Evolutionary conservation across 2,888 invertebrate genomes (phyloP), one percentile per base, ranked within the genome.

Genomic region (Melanargia galathea): DNA sequence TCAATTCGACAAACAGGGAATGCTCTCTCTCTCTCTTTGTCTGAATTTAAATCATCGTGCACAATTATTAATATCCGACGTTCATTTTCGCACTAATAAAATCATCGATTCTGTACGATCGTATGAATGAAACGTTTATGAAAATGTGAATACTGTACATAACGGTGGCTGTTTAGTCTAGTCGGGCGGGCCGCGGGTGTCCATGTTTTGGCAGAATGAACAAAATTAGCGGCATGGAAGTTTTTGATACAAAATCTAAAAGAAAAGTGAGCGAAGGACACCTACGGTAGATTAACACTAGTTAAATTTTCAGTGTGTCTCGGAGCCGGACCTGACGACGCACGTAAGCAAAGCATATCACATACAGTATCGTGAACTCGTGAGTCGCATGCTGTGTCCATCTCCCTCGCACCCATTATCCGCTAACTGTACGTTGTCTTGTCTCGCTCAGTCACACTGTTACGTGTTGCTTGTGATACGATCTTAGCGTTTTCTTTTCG

Each of bases 281-380:
- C 83, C 77, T 76, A 59, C 67, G 74, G 84, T 88, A 86, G 86
- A 88, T 85, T 90, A 90, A 90, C 89, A 78, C 73, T 72, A 80
- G 83, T 90, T 86, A 81, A 82, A 81, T 86, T 90, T 90, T 86
- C 90, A 90, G 90, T 90, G 90, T 86, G 83, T 81, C 79, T 90
- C 90, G 83, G 90, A 88, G 79, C 88, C 90, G 84, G 86, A 83
- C 81, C 87, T 90, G 84, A 79, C 84, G 83, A 78, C 83, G 80
- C 87, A 90, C 86, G 90, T 90, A 90, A 90, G 90, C 84, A 84
- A 85, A 82, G 76, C 75, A 79, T 81, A 81, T 80, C 80, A 79
- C 79, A 75, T 73, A 80, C 83, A 81, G 74, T 75, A 79, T 87
- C 86, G 74, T 75, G 86, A 84, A 80, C 85, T 87, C 84, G 87